A percentile compares a stretch with the other conserved stretches of the same genome.
Conservation (phyloP, 2,888 invertebrate genomes). For the Metalampra italica region DNA sequence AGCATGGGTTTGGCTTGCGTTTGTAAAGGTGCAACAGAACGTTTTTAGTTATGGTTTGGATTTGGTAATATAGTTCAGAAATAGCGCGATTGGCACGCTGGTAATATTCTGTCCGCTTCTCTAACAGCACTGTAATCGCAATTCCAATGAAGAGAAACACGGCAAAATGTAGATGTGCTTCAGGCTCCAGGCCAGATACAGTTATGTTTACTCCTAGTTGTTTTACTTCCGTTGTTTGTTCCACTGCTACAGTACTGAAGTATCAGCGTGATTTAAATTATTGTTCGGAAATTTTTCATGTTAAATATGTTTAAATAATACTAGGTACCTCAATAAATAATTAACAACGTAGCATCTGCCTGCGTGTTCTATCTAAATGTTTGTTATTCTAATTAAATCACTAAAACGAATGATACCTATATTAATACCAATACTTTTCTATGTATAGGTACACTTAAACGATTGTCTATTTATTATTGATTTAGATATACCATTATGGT, state of each 20-base stretch:
- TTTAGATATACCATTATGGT: too few species aligned
- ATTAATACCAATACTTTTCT: too few species aligned
- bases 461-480: too few species aligned
- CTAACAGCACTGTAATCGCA: not conserved
- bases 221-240: conserved; percentile 20
- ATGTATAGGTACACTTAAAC: too few species aligned
- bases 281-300: not conserved
- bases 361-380: not conserved
- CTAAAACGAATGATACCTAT: too few species aligned
- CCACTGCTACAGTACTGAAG: conserved; percentile 9
- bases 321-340: too few species aligned
- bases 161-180: conserved; percentile 19
- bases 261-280: conserved; percentile 10
- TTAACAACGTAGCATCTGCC: not conserved
- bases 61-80: too few species aligned
- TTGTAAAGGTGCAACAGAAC: too few species aligned
- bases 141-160: conserved; percentile 4
- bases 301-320: not conserved
- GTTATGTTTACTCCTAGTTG: conserved; percentile 22
- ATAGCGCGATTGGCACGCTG: too few species aligned
- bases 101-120: not conserved
- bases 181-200: conserved; percentile 16
- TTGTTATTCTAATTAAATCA: not conserved
- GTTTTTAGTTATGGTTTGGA: too few species aligned
- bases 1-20: too few species aligned